Percentiles rank a stretch among this genome's conserved stretches.
Conservation (phyloP, 2,113 vertebrate genomes). For the Odocoileus hemionus region DNA sequence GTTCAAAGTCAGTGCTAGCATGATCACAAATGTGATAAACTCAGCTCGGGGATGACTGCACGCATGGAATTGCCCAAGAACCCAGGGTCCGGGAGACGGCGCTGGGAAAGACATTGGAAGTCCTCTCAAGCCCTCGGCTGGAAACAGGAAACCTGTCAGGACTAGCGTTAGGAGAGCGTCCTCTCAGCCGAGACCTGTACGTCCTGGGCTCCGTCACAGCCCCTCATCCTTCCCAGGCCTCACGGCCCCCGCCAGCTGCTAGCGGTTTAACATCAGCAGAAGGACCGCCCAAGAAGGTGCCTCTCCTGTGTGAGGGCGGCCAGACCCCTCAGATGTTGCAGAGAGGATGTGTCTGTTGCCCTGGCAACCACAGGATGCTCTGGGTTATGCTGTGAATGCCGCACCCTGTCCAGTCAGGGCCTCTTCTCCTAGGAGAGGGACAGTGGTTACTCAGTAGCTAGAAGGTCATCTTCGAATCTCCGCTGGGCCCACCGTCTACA, state of each 20-base stretch:
- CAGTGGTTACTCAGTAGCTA: background rate
- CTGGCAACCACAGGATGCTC: background rate
- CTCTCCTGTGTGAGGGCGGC: background rate
- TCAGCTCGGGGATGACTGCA: no score
- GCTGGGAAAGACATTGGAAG: background rate
- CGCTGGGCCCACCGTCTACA: background rate
- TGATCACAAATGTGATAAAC: background rate
- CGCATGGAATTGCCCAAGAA: fast-evolving
- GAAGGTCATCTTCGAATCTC: background rate
- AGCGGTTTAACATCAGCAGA: background rate
- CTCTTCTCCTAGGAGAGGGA: background rate
- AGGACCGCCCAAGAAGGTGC: background rate
- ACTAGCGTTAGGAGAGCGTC: background rate
- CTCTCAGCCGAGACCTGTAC: background rate
- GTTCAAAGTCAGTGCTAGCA: background rate
- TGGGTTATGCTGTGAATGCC: background rate
- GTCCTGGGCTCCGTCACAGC: background rate
- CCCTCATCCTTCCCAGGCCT: background rate
- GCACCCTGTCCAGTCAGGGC: background rate
- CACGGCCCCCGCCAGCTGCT: background rate
- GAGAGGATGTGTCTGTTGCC: background rate
- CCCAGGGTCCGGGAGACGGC: background rate
- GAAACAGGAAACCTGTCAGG: background rate
- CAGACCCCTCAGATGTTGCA: background rate
- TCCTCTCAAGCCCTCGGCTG: background rate